phyloP scores from a whole-genome alignment of 2,888 invertebrate genomes.

The Hirtodrosophila trivittata region DNA sequence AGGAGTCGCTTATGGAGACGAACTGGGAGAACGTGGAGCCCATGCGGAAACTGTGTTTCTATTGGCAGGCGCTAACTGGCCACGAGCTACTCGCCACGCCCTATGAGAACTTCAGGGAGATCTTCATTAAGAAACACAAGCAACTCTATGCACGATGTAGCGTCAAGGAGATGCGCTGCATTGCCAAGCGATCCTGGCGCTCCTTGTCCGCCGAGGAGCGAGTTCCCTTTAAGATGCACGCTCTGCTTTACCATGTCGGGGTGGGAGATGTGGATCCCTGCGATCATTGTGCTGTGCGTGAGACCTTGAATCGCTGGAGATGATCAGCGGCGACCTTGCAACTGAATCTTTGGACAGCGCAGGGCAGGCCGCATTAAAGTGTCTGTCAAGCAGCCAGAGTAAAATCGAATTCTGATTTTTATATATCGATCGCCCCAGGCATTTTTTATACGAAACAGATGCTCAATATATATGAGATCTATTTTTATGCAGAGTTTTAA shows the following conservation, averaged over 20 bases:
- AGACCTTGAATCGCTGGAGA: slow-evolving; percentile 43
- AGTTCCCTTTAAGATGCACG: slow-evolving; percentile 63
- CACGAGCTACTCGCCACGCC: slow-evolving; percentile 52
- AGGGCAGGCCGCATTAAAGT: slow-evolving; percentile 32
- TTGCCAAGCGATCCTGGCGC: slow-evolving; percentile 49
- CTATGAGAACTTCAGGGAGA: slow-evolving; percentile 60
- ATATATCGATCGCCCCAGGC: slow-evolving; percentile 26
- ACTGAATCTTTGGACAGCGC: neutral
- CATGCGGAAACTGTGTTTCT: slow-evolving; percentile 55
- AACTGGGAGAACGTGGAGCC: slow-evolving; percentile 51
- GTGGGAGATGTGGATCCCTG: slow-evolving; percentile 57
- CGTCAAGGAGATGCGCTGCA: neutral
- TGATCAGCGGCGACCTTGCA: slow-evolving; percentile 30
- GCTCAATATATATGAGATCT: slow-evolving; percentile 48
- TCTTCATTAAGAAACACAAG: slow-evolving; percentile 14
- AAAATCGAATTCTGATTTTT: slow-evolving; percentile 41
- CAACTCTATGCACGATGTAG: neutral
- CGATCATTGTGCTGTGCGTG: slow-evolving; percentile 62
- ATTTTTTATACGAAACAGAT: slow-evolving; percentile 74
- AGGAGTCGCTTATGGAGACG: accelerated
- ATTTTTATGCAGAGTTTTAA: slow-evolving; percentile 60
- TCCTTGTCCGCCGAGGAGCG: slow-evolving; percentile 44
- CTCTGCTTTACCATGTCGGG: slow-evolving; percentile 61
- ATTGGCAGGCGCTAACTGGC: slow-evolving; percentile 62
- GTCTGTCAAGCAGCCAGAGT: slow-evolving; percentile 37